phyloP scores from a whole-genome alignment of 2,797 vertebrate species.

The Champsocephalus gunnari region DNA sequence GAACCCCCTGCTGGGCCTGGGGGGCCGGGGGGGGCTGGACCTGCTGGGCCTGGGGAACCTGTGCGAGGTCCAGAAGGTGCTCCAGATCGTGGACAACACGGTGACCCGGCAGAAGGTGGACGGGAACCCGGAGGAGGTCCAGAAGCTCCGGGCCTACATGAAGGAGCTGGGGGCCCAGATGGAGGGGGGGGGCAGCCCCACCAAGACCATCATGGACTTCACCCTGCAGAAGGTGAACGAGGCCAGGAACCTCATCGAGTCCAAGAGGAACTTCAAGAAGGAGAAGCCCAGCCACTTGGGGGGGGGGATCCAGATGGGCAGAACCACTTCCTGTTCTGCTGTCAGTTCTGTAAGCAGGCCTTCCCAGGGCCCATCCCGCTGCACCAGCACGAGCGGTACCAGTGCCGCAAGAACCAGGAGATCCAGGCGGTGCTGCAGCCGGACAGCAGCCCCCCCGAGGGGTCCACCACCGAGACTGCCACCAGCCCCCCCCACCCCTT shows the following conservation, averaged over 20 bases:
- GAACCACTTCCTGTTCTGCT: constrained; percentile 92
- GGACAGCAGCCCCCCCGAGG: constrained; percentile 87
- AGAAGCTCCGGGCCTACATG: constrained; percentile 95
- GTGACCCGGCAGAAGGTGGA: constrained; percentile 95
- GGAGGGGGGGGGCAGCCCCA: constrained; percentile 93
- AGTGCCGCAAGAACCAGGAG: constrained; percentile 98
- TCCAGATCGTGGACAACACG: constrained; percentile 97
- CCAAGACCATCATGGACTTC: constrained; percentile 96
- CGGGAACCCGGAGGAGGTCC: constrained; percentile 92
- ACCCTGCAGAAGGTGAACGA: constrained; percentile 96
- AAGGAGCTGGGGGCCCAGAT: constrained; percentile 93
- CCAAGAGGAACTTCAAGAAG: constrained; percentile 91
- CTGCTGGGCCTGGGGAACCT: constrained; percentile 90
- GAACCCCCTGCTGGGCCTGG: constrained; percentile 92
- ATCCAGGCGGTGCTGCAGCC: constrained; percentile 97
- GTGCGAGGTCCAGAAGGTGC: constrained; percentile 95
- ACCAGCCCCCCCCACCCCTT: constrained; percentile 90
- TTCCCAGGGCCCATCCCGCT: constrained; percentile 96
- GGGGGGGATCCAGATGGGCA: constrained; percentile 87
- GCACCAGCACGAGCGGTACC: constrained; percentile 97
- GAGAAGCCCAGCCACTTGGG: constrained; percentile 89
- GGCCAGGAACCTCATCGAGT: constrained; percentile 93
- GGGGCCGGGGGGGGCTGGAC: constrained; percentile 90
- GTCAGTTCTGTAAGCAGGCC: constrained; percentile 96
- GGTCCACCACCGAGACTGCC: constrained; percentile 88